phyloP scores from a whole-genome alignment of 2,888 invertebrate species.

The Andrena bicolor region DNA sequence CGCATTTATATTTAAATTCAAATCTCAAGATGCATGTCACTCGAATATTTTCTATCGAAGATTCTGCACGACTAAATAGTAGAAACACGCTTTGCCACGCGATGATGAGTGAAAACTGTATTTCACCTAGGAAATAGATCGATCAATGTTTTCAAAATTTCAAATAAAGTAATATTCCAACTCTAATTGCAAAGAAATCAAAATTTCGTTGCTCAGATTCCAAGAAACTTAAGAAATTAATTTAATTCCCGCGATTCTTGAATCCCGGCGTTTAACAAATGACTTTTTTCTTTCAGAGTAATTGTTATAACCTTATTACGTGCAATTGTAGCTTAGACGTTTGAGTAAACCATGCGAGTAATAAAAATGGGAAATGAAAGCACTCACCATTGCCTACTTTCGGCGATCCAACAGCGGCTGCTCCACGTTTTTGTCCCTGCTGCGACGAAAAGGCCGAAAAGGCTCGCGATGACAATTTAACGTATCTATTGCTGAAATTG shows the following conservation, averaged over 20 bases:
- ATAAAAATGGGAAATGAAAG: neutral
- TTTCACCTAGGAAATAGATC: no score
- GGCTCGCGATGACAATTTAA: neutral
- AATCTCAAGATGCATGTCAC: neutral
- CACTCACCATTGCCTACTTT: conserved; percentile 15
- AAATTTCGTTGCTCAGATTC: no score
- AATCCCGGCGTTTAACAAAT: neutral
- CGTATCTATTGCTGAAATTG: neutral
- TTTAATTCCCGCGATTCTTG: neutral
- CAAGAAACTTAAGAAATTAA: neutral
- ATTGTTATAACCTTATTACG: neutral
- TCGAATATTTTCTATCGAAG: neutral
- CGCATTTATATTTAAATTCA: neutral
- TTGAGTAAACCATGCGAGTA: neutral
- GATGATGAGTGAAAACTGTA: no score
- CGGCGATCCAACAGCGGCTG: neutral
- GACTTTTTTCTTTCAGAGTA: neutral
- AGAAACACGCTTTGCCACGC: no score
- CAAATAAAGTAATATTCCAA: no score
- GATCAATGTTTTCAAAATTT: no score
- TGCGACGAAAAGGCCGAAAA: neutral
- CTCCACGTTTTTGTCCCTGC: neutral
- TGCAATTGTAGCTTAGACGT: neutral
- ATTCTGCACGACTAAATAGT: no score
- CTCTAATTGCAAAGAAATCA: no score